Base-by-base conservation (phyloP, 2,797 vertebrate species). In the Phoxinus dragarum region DNA sequence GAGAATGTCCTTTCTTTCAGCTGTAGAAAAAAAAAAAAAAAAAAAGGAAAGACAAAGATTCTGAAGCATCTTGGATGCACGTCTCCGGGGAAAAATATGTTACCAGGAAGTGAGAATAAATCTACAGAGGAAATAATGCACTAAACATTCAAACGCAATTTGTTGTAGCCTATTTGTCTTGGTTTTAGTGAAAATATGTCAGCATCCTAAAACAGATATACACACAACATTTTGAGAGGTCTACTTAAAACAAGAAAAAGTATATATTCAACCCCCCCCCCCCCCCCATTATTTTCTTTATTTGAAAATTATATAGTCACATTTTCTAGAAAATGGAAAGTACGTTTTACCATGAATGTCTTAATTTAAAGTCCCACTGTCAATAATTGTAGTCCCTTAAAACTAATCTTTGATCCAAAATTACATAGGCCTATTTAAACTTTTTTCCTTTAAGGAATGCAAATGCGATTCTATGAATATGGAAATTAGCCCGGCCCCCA, bases 21-120 rank as follows among this genome's bases (percentile, higher is more conserved):
- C 91, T 93, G 42, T 47, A 68, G 44, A 64, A 27, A 27, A 27
- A 27, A 27, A 27, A 27, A 27, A 27, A 27, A 27, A 23, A 21
- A 44, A 7, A 38, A 1, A 11, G 21, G 56, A 76, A 80, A 21
- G 19, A 80, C 91, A 94, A 92, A 94, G 90, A 86, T 84, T 90
- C 84, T 80, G 72, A 89, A 71, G 87, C 91, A 92, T 90, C 92
- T 93, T 89, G 90, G 88, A 91, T 92, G 90, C 64, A 83, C 44
- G 82, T 92, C 91, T 93, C 84, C 0, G 86, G 93, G 92, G 92
- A 90, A 77, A 49, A 85, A 76, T 17, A 87, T 80, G 82, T 87
- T 44, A 93, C 34, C 90, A 89, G 89, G 83, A 81, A 38, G 36
- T 11, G 54, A 19, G 27, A 59, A 44, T 84, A 86, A 90, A 90